Base-by-base conservation (phyloP, 1,140 invertebrate species). In the Helicoverpa zea region DNA sequence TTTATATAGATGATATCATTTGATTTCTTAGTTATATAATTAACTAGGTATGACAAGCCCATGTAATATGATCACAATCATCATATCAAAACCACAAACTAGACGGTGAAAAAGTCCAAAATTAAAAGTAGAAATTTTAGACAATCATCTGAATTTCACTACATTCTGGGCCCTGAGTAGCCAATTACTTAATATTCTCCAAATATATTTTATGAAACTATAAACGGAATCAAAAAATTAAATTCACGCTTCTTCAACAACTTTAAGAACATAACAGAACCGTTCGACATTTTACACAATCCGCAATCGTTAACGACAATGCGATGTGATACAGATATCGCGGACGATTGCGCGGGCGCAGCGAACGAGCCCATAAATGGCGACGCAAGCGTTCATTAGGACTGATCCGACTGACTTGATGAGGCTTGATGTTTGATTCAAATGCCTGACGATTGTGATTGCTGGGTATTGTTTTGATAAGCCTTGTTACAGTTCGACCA, bases 301-400 rank as follows among this genome's bases (percentile, higher is more conserved):
- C 66, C 66, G 80, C 75, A 83, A 23, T 88, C 85, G 87, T 88
- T 88, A 88, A 85, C 82, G 77, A 87, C 85, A 87, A 88, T 83
- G 80, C 82, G 82, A 88, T 88, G 82, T 84, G 88, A 89, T 88
- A 86, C 81, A 86, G 86, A 86, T 88, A 88, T 87, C 80, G 66
- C 63, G 82, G 68, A 70, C 85, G 86, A 86, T 89, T 86, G 79
- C 85, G 79, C 81, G n/a, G 61, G 73, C 83, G 80, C 81, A 84
- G 83, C 86, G 86, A 89, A 87, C 86, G 85, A 86, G 86, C 75
- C 86, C 86, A 79, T 89, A 86, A 88, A 89, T 52, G 85, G 85
- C 47, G 16, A 52, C 75, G 63, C 49, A 35, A 82, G 51, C 29
- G 79, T 79, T 83, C 79, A 83, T 83, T 83, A 83, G 16, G 23